Percentiles rank a stretch among this genome's conserved stretches.
phyloP scores from a whole-genome alignment of 2,797 vertebrate species.

The Microctenopoma stevenorrisi region DNA sequence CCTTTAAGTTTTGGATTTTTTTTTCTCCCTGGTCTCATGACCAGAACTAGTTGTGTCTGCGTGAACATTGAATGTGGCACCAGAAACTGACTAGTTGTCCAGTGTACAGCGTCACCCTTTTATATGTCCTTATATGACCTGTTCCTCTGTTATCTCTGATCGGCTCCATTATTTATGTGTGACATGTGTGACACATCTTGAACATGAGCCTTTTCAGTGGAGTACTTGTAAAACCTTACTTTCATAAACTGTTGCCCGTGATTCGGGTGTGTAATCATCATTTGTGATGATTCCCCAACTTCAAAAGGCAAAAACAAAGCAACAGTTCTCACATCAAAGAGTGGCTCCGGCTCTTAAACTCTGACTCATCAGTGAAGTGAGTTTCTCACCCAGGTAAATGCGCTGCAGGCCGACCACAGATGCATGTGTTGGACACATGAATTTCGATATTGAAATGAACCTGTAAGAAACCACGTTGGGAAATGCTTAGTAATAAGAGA shows the following conservation, averaged over 20 bases:
- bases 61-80: background rate
- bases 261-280: slow-evolving; percentile 53
- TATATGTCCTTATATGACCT: too few species aligned
- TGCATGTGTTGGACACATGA: slow-evolving; percentile 68
- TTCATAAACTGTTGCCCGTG: slow-evolving; percentile 65
- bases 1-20: slow-evolving; percentile 11
- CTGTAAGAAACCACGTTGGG: background rate
- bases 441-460: slow-evolving; percentile 34
- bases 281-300: slow-evolving; percentile 67
- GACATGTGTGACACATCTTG: slow-evolving; percentile 55
- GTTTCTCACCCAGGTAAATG: slow-evolving; percentile 65
- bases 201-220: slow-evolving; percentile 61
- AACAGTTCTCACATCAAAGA: slow-evolving; percentile 65
- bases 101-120: too few species aligned
- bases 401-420: slow-evolving; percentile 40
- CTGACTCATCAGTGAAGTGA: slow-evolving; percentile 64
- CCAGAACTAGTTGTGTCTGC: background rate
- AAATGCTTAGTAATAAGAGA: background rate
- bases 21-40: slow-evolving; percentile 14
- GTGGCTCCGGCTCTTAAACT: slow-evolving; percentile 55
- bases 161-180: background rate
- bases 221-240: slow-evolving; percentile 69
- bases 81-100: background rate
- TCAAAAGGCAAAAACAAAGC: slow-evolving; percentile 71
- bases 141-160: too few species aligned